Conservation (phyloP, 2,797 vertebrate genomes). For the Oreonectes daqikongensis region DNA sequence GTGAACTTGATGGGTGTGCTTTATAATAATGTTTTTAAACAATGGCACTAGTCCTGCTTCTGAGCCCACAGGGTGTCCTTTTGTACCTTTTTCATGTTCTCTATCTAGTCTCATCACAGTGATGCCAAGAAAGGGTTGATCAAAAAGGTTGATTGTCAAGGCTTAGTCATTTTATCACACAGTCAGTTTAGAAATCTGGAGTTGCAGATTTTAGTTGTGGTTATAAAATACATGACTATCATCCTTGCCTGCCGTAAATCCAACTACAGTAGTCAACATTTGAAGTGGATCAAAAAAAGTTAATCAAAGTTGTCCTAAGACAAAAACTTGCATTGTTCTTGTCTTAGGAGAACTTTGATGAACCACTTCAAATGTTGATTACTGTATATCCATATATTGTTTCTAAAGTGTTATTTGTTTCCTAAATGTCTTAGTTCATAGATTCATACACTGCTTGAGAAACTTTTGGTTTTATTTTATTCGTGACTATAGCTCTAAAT, state of each 20-base stretch:
- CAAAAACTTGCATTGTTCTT: too few species aligned
- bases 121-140: neutral
- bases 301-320: too few species aligned
- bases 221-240: neutral
- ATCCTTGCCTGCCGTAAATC: neutral
- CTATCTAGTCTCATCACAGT: too few species aligned
- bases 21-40: neutral
- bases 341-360: too few species aligned
- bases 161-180: neutral
- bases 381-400: too few species aligned
- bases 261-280: neutral
- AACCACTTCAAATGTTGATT: too few species aligned
- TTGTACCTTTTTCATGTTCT: too few species aligned
- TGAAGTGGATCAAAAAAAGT: too few species aligned
- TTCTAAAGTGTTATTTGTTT: too few species aligned
- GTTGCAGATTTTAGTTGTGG: neutral
- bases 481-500: too few species aligned
- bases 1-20: neutral
- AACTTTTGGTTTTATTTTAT: neutral
- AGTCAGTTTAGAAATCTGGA: neutral
- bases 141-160: too few species aligned
- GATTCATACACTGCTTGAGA: neutral
- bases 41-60: neutral
- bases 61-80: neutral
- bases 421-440: neutral